These are phyloP conservation scores for Drosophila melanica DNA, from an alignment of 1,140 invertebrate species.

Conservation along the genomic window DNA sequence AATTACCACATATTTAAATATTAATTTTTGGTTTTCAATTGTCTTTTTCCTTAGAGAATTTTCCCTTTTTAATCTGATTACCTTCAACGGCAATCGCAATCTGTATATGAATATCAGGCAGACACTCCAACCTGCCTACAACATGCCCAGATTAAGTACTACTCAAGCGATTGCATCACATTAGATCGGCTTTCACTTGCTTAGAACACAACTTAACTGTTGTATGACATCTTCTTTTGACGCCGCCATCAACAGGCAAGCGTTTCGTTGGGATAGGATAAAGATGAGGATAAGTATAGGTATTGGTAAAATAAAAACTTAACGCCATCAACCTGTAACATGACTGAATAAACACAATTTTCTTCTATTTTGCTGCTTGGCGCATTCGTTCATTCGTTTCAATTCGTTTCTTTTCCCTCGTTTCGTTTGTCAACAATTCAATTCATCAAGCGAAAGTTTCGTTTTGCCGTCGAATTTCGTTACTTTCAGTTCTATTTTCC, in stretches of 20 bases:
- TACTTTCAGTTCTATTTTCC: constrained; percentile 75
- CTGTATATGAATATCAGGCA: not conserved
- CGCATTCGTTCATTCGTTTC: constrained; percentile 46
- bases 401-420: constrained; percentile 33
- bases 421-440: constrained; percentile 81
- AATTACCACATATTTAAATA: too few relatives aligned
- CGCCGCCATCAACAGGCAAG: constrained; percentile 3
- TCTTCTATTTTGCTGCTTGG: constrained; percentile 70
- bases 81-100: too few relatives aligned
- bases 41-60: too few relatives aligned
- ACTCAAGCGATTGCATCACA: constrained; percentile 7
- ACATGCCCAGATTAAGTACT: not conserved
- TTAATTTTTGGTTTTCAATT: too few relatives aligned
- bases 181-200: constrained; percentile 29
- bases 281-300: not conserved
- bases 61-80: too few relatives aligned
- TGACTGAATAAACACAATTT: constrained; percentile 82
- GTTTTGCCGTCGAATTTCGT: constrained; percentile 60
- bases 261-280: not conserved
- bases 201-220: constrained; percentile 28
- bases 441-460: constrained; percentile 78
- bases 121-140: not conserved
- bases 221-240: constrained; percentile 27
- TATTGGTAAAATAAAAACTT: constrained; percentile 1
- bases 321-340: constrained; percentile 61